These are phyloP conservation scores for Cryptocephalus primarius DNA, from an alignment of 2,888 invertebrate genomes.

Conservation along the genomic window DNA sequence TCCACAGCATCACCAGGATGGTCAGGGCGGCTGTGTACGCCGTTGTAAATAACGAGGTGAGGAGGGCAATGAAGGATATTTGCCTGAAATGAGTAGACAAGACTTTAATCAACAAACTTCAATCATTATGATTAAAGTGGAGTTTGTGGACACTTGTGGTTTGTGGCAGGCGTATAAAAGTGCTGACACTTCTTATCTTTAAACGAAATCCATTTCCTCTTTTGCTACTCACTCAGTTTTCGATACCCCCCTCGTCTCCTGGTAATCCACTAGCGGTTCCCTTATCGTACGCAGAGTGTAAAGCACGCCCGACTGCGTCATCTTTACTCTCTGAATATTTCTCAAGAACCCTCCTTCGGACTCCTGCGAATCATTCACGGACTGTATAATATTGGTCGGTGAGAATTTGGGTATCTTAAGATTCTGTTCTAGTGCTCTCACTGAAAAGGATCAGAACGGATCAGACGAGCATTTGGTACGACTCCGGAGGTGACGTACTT, in stretches of 20 bases:
- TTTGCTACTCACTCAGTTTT: slow-evolving; percentile 30
- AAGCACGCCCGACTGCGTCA: slow-evolving; percentile 14
- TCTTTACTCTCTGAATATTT: slow-evolving; percentile 4
- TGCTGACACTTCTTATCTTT: background rate
- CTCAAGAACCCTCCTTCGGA: background rate
- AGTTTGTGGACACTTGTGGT: too few species aligned
- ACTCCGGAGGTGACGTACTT: too few species aligned
- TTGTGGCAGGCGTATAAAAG: too few species aligned
- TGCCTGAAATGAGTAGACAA: slow-evolving; percentile 23
- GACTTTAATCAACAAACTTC: background rate
- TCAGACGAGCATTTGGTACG: too few species aligned
- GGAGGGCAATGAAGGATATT: slow-evolving; percentile 27
- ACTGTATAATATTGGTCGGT: too few species aligned
- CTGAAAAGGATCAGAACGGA: too few species aligned
- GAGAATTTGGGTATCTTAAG: too few species aligned
- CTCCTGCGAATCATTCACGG: too few species aligned
- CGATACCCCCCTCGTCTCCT: slow-evolving; percentile 27
- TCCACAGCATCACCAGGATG: slow-evolving; percentile 29
- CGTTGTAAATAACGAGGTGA: slow-evolving; percentile 27
- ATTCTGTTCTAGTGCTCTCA: too few species aligned
- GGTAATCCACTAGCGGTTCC: slow-evolving; percentile 30
- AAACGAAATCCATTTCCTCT: too few species aligned
- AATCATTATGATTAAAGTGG: too few species aligned
- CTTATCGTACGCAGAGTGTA: slow-evolving; percentile 19
- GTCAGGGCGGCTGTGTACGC: slow-evolving; percentile 27